Evolutionary conservation across 2,797 vertebrate genomes (phyloP).

Genomic region (Heteromormyrus szaboi): DNA sequence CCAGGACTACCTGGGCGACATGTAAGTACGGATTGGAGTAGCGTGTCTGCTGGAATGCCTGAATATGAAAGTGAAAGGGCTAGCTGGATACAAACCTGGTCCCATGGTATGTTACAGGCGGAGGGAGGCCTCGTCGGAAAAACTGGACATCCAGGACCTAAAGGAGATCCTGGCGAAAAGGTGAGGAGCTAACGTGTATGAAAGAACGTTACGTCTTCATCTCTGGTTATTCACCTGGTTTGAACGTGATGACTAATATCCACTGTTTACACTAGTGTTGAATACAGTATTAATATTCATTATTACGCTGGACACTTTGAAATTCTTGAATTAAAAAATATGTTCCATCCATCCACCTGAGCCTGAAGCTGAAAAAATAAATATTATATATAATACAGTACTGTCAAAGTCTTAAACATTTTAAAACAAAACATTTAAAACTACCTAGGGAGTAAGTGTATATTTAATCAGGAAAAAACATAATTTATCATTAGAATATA

Average conservation of each 20-base stretch:
- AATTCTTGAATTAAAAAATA: not conserved
- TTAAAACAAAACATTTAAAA: not conserved
- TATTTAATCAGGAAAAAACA: not conserved
- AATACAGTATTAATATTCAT: not conserved
- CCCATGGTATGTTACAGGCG: constrained; percentile 44
- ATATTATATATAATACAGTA: not conserved
- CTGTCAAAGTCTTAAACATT: not conserved
- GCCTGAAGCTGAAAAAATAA: not conserved
- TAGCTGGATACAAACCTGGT: not conserved
- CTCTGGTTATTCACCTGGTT: not conserved
- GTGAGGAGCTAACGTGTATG: constrained; percentile 42
- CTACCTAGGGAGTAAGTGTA: not conserved
- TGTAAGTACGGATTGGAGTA: constrained; percentile 25
- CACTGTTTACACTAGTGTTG: not conserved
- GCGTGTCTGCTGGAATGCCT: not conserved
- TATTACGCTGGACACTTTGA: not conserved
- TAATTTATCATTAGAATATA: not conserved
- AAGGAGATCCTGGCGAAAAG: constrained; percentile 60
- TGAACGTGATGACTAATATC: not conserved
- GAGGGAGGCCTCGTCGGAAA: constrained; percentile 52
- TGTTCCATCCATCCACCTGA: not conserved
- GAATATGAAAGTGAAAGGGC: not conserved
- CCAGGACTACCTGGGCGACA: constrained; percentile 46
- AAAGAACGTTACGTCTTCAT: not conserved
- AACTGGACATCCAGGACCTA: constrained; percentile 52